Base-by-base conservation (phyloP, 2,888 invertebrate genomes). In the Caradrina kadenii region DNA sequence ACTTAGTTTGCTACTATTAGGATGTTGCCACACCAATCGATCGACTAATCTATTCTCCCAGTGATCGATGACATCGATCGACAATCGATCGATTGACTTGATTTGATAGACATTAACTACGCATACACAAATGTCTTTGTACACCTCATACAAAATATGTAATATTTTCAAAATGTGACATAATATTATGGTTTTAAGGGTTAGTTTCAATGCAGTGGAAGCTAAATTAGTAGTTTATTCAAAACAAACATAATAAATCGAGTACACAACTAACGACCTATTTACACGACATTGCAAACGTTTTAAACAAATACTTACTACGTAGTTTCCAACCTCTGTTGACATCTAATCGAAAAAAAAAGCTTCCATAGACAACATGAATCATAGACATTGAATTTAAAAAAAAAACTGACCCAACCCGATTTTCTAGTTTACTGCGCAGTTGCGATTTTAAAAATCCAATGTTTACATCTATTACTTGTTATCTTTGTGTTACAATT, bases 381-480 rank as follows among this genome's bases (percentile, higher is more conserved):
- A 65, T 63, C 63, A 66, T 65, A 74, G 63, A 74, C 26, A 11
- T 13, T 39, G 10, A 42, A 54, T 31, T 26, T 49, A 13, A 19
- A 42, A 63, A 67, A 53, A 21, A 22, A 77, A 63, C 72, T 66
- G 11, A 63, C 22, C 54, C 21, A 62, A 73, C 75, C 22, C 5
- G 69, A 65, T 53, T 60, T 62, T 63, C 69, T 17, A 59, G 67
- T 58, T 35, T 55, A 72, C 15, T 79, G 63, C 75, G 79, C 54
- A 74, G 71, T 65, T 35, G n/a, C 11, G 45, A 17, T 11, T 63
- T 26, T 31, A 10, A 19, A 54, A 56, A 53, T 66, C 17, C 35
- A 63, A 53, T 78, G 67, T 79, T 73, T 68, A 64, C 54, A 10
- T 56, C 11, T 19, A 21, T 48, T 50, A 55, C n/a, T 63, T 62